Base-by-base conservation (phyloP, 1,140 invertebrate species). In the Zaprionus capensis region DNA sequence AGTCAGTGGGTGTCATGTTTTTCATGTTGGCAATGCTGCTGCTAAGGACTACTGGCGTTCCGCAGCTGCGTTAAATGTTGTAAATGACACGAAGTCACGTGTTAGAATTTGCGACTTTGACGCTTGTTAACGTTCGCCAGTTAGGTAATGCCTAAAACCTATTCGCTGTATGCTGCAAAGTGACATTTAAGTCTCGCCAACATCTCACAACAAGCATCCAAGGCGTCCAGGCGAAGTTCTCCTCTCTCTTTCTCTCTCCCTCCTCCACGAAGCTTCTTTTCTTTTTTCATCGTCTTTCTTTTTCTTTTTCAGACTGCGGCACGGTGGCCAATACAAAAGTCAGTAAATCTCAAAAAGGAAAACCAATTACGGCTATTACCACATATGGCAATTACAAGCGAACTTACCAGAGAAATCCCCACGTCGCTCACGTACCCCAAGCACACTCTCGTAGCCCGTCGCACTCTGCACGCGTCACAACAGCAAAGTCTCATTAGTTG, bases 21-120 rank as follows among this genome's bases (percentile, higher is more conserved):
- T 64, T 63, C 66, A 66, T 65, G 44, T 61, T 64, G 68, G 67
- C 66, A 66, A 66, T 65, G 76, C 72, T 76, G 24, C 59, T 71
- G 80, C 76, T 76, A 24, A 65, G 15, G 67, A 73, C 71, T 53
- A 82, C 63, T 73, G 74, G 71, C 57, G 31, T 31, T 63, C 24
- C 9, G 31, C 46, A 44, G 62, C 28, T 53, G 20, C 34, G 51
- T 71, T 78, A 68, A 90, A 90, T 88, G 80, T 68, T 80, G 79
- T 77, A 88, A 88, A 88, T 85, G 85, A 88, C 85, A 88, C 85
- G 85, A 90, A 88, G 85, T 88, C 85, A 88, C 85, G 85, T 88
- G 85, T 88, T 88, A 84, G 78, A 90, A 76, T 88, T 88, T 86
- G 84, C 78, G 84, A 88, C 84, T 90, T 88, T 84, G 85, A 66